These are phyloP conservation scores for Morus bassanus DNA, from an alignment of 2,797 vertebrate species.

Conservation along the genomic window DNA sequence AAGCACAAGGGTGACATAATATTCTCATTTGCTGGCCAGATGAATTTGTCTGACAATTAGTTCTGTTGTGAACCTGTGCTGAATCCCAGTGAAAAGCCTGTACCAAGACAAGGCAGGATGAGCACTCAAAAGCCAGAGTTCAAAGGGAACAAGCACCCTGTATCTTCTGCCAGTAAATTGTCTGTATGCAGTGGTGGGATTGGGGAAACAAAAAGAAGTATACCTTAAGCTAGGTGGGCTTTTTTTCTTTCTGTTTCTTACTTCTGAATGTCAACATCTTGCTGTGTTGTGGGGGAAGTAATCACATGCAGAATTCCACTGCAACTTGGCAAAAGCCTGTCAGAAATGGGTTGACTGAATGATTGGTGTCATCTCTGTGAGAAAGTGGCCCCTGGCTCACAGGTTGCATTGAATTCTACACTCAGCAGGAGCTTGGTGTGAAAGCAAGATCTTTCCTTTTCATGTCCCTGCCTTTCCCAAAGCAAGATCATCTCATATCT, in stretches of 20 bases:
- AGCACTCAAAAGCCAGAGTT: neutral
- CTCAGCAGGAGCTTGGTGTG: neutral
- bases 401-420: rapidly evolving
- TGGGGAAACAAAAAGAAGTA: neutral
- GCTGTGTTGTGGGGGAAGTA: neutral
- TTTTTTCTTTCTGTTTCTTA: neutral
- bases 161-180: neutral
- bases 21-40: rapidly evolving
- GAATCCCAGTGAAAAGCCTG: neutral
- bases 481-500: neutral
- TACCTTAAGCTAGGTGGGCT: rapidly evolving
- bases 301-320: neutral
- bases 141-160: neutral
- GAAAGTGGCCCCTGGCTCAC: neutral
- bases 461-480: neutral
- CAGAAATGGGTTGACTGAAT: neutral
- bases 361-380: neutral
- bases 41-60: neutral
- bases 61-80: neutral
- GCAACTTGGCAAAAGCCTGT: neutral
- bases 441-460: neutral
- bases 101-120: neutral
- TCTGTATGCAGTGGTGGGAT: rapidly evolving
- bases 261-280: neutral
- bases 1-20: neutral